phyloP scores from a whole-genome alignment of 2,113 vertebrate species.

The Mustela nigripes region DNA sequence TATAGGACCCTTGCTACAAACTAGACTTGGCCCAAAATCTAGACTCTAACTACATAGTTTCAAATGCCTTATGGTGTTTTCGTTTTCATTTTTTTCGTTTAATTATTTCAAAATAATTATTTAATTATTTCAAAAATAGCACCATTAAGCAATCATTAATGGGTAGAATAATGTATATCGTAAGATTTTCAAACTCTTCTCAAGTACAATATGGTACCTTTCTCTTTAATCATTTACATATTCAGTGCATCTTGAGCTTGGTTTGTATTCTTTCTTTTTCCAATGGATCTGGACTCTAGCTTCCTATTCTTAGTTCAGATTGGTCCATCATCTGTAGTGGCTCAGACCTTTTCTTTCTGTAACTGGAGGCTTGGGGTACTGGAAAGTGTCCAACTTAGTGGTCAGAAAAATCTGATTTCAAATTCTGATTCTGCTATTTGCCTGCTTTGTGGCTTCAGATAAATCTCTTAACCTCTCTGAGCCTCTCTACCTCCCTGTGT shows the following conservation, averaged over 20 bases:
- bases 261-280: neutral
- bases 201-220: neutral
- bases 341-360: neutral
- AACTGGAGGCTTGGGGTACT: neutral
- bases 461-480: neutral
- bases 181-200: neutral
- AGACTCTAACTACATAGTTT: neutral
- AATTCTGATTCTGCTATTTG: constrained; percentile 42
- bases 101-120: constrained; percentile 14
- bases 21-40: neutral
- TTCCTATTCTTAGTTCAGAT: neutral
- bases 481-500: neutral
- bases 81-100: neutral
- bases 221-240: neutral
- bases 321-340: neutral
- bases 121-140: constrained; percentile 19
- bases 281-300: neutral
- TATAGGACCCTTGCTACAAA: neutral
- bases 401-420: neutral
- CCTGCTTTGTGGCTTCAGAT: neutral
- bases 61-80: neutral
- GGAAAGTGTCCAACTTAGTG: neutral
- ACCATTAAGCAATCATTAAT: neutral
- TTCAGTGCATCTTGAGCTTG: neutral
- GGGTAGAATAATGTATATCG: constrained; percentile 1